Evolutionary conservation across 2,797 vertebrate species (phyloP).

Genomic region (Coccyzus lansbergi): DNA sequence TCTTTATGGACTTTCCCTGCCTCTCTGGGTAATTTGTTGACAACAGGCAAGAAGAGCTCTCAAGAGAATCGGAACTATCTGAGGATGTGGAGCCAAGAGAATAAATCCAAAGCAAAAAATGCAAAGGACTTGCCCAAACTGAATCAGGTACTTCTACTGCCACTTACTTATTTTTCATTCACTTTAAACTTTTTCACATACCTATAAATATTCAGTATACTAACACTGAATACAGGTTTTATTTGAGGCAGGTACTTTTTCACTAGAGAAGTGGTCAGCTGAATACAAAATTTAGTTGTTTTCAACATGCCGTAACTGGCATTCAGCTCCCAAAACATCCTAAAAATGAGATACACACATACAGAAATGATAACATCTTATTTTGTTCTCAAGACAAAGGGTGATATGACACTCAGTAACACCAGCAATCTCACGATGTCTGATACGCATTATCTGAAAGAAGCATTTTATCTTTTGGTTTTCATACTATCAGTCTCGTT

Average conservation of each 20-base stretch:
- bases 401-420: neutral
- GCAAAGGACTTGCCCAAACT: constrained; percentile 90
- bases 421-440: neutral
- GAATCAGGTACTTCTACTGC: constrained; percentile 84
- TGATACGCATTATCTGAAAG: neutral
- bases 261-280: neutral
- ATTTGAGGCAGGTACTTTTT: neutral
- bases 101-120: constrained; percentile 86
- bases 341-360: neutral
- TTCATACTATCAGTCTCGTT: neutral
- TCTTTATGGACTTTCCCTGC: neutral
- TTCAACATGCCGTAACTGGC: neutral
- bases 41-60: constrained; percentile 85
- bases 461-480: neutral
- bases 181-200: neutral
- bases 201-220: neutral
- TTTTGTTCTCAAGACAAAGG: neutral
- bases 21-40: constrained; percentile 33
- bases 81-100: constrained; percentile 92
- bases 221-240: neutral
- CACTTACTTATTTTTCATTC: neutral
- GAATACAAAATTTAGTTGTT: neutral
- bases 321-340: neutral
- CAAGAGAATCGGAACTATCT: constrained; percentile 92
- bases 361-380: neutral